phyloP scores from a whole-genome alignment of 2,888 invertebrate genomes.

The Clepsis dumicolana region DNA sequence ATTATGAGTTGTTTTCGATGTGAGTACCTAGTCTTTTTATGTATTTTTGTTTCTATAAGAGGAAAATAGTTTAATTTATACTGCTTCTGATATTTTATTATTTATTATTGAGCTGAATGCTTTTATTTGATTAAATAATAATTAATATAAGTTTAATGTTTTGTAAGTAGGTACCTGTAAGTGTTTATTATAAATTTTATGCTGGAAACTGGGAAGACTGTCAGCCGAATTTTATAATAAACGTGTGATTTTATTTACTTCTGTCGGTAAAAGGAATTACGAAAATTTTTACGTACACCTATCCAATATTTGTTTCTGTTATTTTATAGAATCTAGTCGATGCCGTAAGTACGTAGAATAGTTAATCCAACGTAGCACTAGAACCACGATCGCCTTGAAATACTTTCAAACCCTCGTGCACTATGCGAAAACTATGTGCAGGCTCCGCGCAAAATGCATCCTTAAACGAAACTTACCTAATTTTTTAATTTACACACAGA shows the following conservation, averaged over 20 bases:
- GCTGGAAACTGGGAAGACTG: too few species aligned
- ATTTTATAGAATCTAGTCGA: conserved; percentile 44
- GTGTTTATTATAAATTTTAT: too few species aligned
- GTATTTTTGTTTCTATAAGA: not conserved
- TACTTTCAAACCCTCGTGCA: conserved; percentile 82
- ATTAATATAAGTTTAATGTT: not conserved
- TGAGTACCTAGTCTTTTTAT: not conserved
- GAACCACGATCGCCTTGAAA: conserved; percentile 83
- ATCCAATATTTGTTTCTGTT: not conserved
- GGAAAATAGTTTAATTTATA: not conserved
- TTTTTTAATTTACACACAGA: conserved; percentile 24
- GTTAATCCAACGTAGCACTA: conserved; percentile 61
- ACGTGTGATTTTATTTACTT: too few species aligned
- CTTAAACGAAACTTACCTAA: conserved; percentile 45
- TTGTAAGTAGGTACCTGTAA: too few species aligned
- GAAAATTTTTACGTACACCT: too few species aligned
- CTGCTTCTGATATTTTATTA: not conserved
- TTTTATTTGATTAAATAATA: not conserved
- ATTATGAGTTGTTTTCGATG: too few species aligned
- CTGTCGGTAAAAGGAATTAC: not conserved
- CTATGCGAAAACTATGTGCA: conserved; percentile 78
- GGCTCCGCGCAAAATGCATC: conserved; percentile 45
- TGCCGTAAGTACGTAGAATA: conserved; percentile 41
- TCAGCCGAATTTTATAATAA: too few species aligned
- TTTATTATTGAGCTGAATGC: not conserved